Conservation (phyloP, 2,888 invertebrate species). For the Leucophenga maculata region DNA sequence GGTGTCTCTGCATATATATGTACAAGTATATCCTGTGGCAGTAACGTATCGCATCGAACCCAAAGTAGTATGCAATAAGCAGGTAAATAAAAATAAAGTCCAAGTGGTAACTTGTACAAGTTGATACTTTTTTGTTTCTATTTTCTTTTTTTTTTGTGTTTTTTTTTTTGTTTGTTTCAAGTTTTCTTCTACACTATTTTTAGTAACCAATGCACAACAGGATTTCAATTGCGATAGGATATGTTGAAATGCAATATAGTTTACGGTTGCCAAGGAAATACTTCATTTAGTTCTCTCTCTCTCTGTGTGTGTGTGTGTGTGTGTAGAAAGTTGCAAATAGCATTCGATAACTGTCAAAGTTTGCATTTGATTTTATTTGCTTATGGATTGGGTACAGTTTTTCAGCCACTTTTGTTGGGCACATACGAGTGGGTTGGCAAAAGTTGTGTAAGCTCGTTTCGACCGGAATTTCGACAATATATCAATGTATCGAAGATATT, state of each 20-base stretch:
- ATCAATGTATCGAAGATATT: no score
- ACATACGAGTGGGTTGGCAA: no score
- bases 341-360: background rate
- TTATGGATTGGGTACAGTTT: background rate
- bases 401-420: no score
- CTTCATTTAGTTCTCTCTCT: background rate
- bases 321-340: background rate
- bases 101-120: background rate
- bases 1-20: constrained; percentile 5
- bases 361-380: constrained; percentile 1
- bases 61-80: constrained; percentile 22
- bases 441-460: no score
- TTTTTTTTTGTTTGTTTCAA: background rate
- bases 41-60: background rate
- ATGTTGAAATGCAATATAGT: background rate
- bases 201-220: constrained; percentile 10
- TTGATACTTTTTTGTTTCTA: no score
- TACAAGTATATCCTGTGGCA: constrained; percentile 1
- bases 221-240: constrained; percentile 27
- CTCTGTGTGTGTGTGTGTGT: background rate
- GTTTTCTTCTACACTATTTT: background rate
- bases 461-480: no score
- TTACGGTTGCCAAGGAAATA: constrained; percentile 1
- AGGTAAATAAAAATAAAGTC: constrained; percentile 22
- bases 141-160: background rate